Percentiles rank a stretch among this genome's conserved stretches.
Evolutionary conservation across 2,888 invertebrate species (phyloP).

Genomic region (Serripes groenlandicus): DNA sequence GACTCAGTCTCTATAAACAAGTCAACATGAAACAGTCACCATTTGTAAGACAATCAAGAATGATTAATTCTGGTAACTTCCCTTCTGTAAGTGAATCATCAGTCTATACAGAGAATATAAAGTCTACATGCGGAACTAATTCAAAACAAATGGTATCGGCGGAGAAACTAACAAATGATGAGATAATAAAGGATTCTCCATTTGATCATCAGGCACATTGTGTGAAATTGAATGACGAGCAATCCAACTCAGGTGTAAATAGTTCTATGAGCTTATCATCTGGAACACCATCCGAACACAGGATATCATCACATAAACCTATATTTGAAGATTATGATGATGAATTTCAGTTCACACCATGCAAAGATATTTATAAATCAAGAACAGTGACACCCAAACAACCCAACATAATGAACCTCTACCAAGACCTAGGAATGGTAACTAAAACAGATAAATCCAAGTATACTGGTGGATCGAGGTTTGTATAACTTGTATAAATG

Average conservation of each 20-base stretch:
- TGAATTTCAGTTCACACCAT: constrained; percentile 41
- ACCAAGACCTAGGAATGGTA: background rate
- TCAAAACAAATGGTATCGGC: too few species aligned
- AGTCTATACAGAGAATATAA: too few species aligned
- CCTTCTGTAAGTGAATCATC: too few species aligned
- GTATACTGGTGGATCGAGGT: background rate
- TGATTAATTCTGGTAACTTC: too few species aligned
- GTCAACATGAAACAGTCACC: constrained; percentile 8
- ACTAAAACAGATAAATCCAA: background rate
- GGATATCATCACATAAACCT: constrained; percentile 22
- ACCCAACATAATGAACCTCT: constrained; percentile 10
- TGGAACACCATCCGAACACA: background rate
- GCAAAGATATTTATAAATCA: background rate
- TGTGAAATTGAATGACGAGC: too few species aligned
- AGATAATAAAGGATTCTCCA: too few species aligned
- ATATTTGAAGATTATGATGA: constrained; percentile 32
- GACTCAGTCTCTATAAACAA: background rate
- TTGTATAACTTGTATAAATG: too few species aligned
- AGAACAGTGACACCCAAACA: background rate
- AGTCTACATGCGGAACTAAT: too few species aligned
- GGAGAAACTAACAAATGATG: too few species aligned
- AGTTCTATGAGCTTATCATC: background rate
- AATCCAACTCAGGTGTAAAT: too few species aligned
- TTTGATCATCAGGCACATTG: too few species aligned
- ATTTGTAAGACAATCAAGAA: too few species aligned